A percentile compares a stretch with the other conserved stretches of the same genome.
Conservation (phyloP, 2,888 invertebrate genomes). For the Podotricha telesiphe region DNA sequence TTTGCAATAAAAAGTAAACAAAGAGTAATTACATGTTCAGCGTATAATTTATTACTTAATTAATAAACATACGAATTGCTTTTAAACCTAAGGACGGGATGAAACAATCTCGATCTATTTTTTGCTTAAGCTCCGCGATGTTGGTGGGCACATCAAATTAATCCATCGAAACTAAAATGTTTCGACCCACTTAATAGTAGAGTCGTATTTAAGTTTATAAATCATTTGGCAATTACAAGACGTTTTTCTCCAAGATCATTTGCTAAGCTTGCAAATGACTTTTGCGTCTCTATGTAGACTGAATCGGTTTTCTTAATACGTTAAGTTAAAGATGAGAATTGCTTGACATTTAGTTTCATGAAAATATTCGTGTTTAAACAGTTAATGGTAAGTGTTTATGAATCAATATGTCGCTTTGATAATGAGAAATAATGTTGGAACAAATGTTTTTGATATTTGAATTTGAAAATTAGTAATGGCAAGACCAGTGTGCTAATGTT, state of each 20-base stretch:
- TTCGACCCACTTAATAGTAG: slow-evolving; percentile 43
- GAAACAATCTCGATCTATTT: slow-evolving; percentile 11
- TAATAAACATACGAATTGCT: slow-evolving; percentile 14
- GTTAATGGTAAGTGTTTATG: neutral
- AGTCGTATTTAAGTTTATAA: slow-evolving; percentile 63
- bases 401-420: slow-evolving; percentile 2
- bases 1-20: slow-evolving; percentile 23
- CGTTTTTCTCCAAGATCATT: slow-evolving; percentile 25
- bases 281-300: neutral
- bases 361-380: neutral
- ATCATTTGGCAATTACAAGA: slow-evolving; percentile 67
- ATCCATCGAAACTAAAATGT: slow-evolving; percentile 51
- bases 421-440: too few species aligned
- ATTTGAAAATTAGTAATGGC: too few species aligned
- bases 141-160: slow-evolving; percentile 46
- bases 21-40: slow-evolving; percentile 35
- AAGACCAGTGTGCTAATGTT: too few species aligned
- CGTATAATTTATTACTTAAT: slow-evolving; percentile 34
- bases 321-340: slow-evolving; percentile 1
- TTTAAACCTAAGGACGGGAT: slow-evolving; percentile 14
- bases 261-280: neutral
- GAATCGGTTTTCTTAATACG: neutral
- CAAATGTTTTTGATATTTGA: too few species aligned
- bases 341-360: neutral
- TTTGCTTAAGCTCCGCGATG: slow-evolving; percentile 26